phyloP scores from a whole-genome alignment of 2,888 invertebrate species.

The Coleophora deauratella region DNA sequence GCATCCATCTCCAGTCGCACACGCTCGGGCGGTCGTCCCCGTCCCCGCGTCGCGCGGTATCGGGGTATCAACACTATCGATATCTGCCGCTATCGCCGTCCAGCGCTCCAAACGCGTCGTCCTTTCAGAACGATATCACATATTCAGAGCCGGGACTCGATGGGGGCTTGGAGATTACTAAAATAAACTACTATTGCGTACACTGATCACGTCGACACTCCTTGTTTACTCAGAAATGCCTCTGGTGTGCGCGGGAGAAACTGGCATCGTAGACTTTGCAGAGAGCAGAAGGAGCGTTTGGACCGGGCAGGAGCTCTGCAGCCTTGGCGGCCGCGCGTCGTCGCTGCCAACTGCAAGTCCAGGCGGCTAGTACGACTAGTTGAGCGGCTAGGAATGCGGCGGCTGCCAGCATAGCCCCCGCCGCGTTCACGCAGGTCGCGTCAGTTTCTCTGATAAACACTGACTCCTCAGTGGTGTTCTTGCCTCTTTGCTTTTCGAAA shows the following conservation, averaged over 20 bases:
- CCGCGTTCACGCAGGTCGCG: conserved; percentile 81
- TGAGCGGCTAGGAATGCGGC: conserved; percentile 90
- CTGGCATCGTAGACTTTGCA: conserved; percentile 93
- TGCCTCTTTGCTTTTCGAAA: conserved; percentile 81
- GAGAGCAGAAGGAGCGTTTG: conserved; percentile 74
- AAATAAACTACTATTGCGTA: conserved; percentile 70
- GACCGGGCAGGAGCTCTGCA: conserved; percentile 78
- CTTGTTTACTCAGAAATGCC: conserved; percentile 61
- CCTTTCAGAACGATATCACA: conserved; percentile 31
- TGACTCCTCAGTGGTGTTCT: conserved; percentile 79
- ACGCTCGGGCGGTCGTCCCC: conserved; percentile 67
- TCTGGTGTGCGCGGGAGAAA: conserved; percentile 82
- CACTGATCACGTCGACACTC: conserved; percentile 58
- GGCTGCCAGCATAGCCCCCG: conserved; percentile 88
- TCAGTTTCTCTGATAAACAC: conserved; percentile 79
- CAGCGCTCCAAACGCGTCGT: conserved; percentile 42
- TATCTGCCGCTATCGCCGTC: conserved; percentile 61
- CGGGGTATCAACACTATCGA: conserved; percentile 43
- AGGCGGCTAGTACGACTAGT: conserved; percentile 88
- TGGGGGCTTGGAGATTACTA: conserved; percentile 62
- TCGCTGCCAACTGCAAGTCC: conserved; percentile 92
- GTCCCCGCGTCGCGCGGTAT: conserved; percentile 45
- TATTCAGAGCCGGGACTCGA: conserved; percentile 46
- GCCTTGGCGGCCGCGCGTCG: conserved; percentile 79
- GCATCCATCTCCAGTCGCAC: conserved; percentile 59